Percentiles rank a stretch among this genome's conserved stretches.
These are phyloP conservation scores for Lysiphlebus fabarum DNA, from an alignment of 1,140 invertebrate species.

Conservation along the genomic window DNA sequence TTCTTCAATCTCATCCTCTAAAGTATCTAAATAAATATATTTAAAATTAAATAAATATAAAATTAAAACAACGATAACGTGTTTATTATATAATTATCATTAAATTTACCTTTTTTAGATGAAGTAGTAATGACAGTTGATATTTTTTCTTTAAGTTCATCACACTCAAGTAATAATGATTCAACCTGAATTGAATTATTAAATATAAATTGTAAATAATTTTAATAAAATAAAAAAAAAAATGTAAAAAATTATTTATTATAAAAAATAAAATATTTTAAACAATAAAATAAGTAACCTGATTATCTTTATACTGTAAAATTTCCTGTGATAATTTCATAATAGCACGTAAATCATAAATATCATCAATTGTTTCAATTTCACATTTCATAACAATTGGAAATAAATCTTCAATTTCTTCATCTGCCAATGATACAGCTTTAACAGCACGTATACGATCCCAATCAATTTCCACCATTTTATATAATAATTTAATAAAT, in stretches of 20 bases:
- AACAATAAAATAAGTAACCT: slow-evolving; percentile 47
- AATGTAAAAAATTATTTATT: background rate
- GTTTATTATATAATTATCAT: slow-evolving; percentile 1
- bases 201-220: too few relatives aligned
- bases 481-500: slow-evolving; percentile 23
- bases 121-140: slow-evolving; percentile 41
- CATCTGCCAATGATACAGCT: slow-evolving; percentile 56
- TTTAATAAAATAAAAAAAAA: background rate
- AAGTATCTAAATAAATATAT: too few relatives aligned
- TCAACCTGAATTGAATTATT: slow-evolving; percentile 44
- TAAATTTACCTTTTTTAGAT: slow-evolving; percentile 31
- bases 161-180: slow-evolving; percentile 54
- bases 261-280: slow-evolving; percentile 1
- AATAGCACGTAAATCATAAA: slow-evolving; percentile 56
- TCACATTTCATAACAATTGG: slow-evolving; percentile 61
- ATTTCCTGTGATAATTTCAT: slow-evolving; percentile 63
- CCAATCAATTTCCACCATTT: slow-evolving; percentile 60
- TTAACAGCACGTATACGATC: slow-evolving; percentile 58
- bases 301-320: slow-evolving; percentile 64
- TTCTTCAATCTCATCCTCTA: slow-evolving; percentile 29
- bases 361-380: slow-evolving; percentile 57
- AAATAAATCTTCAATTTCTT: slow-evolving; percentile 63
- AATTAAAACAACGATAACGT: background rate
- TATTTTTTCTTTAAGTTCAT: slow-evolving; percentile 49
- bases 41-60: too few relatives aligned